A percentile compares a stretch with the other conserved stretches of the same genome.
Conservation (phyloP, 1,140 invertebrate genomes). For the Drosophila lacteicornis region DNA sequence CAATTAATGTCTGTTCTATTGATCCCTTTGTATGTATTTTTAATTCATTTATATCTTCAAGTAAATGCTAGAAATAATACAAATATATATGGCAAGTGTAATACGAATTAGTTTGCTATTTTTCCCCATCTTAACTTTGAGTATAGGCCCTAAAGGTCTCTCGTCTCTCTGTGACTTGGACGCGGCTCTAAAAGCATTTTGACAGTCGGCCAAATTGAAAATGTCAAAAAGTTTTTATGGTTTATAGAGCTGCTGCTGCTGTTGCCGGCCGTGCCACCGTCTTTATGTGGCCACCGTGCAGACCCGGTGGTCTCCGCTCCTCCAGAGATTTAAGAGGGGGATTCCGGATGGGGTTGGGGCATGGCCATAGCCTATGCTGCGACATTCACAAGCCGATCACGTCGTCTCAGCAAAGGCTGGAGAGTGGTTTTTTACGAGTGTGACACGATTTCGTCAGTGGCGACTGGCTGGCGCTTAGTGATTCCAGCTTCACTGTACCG, state of each 20-base stretch:
- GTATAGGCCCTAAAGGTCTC: slow-evolving; percentile 28
- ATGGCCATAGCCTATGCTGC: neutral
- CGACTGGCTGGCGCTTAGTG: slow-evolving; percentile 71
- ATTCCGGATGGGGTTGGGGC: neutral
- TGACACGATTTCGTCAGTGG: slow-evolving; percentile 81
- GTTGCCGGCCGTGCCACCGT: slow-evolving; percentile 12
- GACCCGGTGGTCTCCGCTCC: slow-evolving; percentile 65
- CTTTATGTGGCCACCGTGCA: slow-evolving; percentile 57
- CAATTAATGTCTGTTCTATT: neutral
- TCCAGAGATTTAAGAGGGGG: neutral
- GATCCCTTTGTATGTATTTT: no score
- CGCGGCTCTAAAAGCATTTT: slow-evolving; percentile 77
- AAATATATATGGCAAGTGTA: neutral
- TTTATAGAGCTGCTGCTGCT: slow-evolving; percentile 60
- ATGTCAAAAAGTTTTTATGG: slow-evolving; percentile 83
- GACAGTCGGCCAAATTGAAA: slow-evolving; percentile 80
- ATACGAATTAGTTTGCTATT: slow-evolving; percentile 1
- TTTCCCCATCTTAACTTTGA: neutral
- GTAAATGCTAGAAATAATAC: no score
- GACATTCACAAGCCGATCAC: slow-evolving; percentile 75
- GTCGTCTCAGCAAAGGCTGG: slow-evolving; percentile 50
- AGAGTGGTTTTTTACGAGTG: slow-evolving; percentile 62
- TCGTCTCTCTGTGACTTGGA: slow-evolving; percentile 3
- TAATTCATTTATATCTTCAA: no score
- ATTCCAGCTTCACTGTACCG: slow-evolving; percentile 33